Evolutionary conservation across 2,888 invertebrate species (phyloP), one percentile per base, ranked within the genome.

Genomic region (Drosophila testacea): DNA sequence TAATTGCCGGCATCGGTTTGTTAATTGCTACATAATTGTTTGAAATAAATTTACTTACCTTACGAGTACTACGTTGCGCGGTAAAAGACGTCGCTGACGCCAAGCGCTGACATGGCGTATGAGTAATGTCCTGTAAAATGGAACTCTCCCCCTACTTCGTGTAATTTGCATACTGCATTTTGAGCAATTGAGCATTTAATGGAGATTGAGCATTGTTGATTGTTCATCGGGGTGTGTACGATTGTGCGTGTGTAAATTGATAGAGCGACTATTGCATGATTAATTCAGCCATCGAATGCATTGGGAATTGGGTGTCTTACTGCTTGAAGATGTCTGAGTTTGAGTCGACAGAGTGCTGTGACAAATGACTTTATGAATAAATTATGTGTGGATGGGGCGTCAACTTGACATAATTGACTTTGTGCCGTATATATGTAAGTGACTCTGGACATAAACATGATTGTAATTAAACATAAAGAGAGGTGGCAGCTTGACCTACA

Each of bases 21-120:
- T 82, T 86, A 86, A 86, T 86, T 88, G 85, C 83, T 76, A 67
- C 86, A 88, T 89, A 86, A 86, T 86, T 89, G 85, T 86, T 85
- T 80, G 83, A 78, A 77, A 84, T 88, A 82, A 82, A 89, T 88
- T 88, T 74, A 88, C 83, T 83, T 77, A 71, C 77, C 63, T 47
- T 65, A 16, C 67, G 41, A 56, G 16, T 32, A 32, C 32, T 64
- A 28, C 67, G 41, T 52, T 27, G 36, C 59, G 57, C 16, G 38
- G 60, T 65, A 52, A 67, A 75, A 73, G 89, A 69, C 67, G 69
- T 38, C 44, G 56, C 42, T 36, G 69, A 54, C 64, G 69, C 57
- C 64, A 27, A 54, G 69, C 65, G 74, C 71, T 86, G 88, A 86
- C 78, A 73, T 51, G 77, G 71, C 88, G 86, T 79, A 85, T 83